Evolutionary conservation across 2,888 invertebrate species (phyloP), one percentile per base, ranked within the genome.

Genomic region (Drosophila borealis): DNA sequence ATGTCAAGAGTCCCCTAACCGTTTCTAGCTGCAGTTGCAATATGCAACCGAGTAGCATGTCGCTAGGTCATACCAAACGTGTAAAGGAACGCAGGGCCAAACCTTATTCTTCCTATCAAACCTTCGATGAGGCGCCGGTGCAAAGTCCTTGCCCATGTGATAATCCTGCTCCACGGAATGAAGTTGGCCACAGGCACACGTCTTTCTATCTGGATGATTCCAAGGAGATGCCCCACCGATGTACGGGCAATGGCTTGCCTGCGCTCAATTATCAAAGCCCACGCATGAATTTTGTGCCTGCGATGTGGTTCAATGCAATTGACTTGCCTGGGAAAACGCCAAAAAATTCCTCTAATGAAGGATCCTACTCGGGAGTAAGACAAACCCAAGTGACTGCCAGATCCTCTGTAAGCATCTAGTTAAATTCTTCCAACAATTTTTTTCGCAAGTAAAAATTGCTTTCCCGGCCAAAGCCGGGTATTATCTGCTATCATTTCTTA

Each of bases 321-420:
- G 5, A 5, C 2, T 1, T 13, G 0, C 9, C 21, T 3, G 10
- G 2, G 6, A 39, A 19, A 3, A 25, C 0, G 9, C 8, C 17
- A 33, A 5, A 19, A 17, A 4, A 4, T 17, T 8, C 4, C 14
- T 13, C 4, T 4, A 41, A 19, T 4, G 11, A 9, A 0, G 13
- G 19, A 33, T 33, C n/a, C 13, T 1, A 13, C 4, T 19, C 57
- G 13, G 39, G 39, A 5, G 62, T 62, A 56, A 62, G 62, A 8
- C 29, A 8, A 29, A 2, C 29, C 8, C 17, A 14, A 17, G 4
- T 13, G 9, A n/a, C 19, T 0, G n/a, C 3, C 29, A n/a, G n/a
- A 1, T 33, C 53, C 10, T 10, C 2, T 33, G 53, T 42, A 53
- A 53, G 51, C 13, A 11, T 37, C 2, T 25, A 25, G 25, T 5